A percentile compares a stretch with the other conserved stretches of the same genome.
phyloP scores from a whole-genome alignment of 1,140 invertebrate genomes.

The Calosoma granatense region DNA sequence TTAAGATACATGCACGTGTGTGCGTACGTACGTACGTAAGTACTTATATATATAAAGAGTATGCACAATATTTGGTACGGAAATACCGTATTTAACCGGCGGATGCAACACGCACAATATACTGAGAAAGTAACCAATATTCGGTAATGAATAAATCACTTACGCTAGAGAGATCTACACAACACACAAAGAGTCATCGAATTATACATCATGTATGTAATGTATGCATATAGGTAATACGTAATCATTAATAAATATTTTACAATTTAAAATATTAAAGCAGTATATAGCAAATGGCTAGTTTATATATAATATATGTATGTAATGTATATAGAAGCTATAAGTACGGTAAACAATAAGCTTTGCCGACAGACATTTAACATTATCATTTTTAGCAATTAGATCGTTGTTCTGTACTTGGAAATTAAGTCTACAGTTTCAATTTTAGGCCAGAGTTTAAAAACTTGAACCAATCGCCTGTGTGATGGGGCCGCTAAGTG shows the following conservation, averaged over 20 bases:
- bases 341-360: conserved; percentile 31
- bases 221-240: conserved; percentile 29
- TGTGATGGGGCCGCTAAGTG: conserved; percentile 1
- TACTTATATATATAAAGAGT: neutral
- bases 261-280: conserved; percentile 23
- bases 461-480: conserved; percentile 12
- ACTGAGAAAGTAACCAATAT: conserved; percentile 34
- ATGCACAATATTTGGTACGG: neutral
- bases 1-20: too few relatives aligned
- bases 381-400: conserved; percentile 25
- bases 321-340: conserved; percentile 28
- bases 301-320: conserved; percentile 13
- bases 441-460: conserved; percentile 33
- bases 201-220: conserved; percentile 25
- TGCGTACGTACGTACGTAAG: too few relatives aligned
- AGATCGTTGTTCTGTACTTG: conserved; percentile 35
- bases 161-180: conserved; percentile 35
- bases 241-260: conserved; percentile 21
- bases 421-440: conserved; percentile 36
- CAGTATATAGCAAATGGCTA: conserved; percentile 27
- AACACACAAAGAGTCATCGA: conserved; percentile 33
- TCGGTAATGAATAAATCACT: conserved; percentile 35
- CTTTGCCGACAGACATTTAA: conserved; percentile 31
- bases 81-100: neutral
- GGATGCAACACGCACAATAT: conserved; percentile 3